phyloP scores from a whole-genome alignment of 2,113 vertebrate species.

The Tursiops truncatus region DNA sequence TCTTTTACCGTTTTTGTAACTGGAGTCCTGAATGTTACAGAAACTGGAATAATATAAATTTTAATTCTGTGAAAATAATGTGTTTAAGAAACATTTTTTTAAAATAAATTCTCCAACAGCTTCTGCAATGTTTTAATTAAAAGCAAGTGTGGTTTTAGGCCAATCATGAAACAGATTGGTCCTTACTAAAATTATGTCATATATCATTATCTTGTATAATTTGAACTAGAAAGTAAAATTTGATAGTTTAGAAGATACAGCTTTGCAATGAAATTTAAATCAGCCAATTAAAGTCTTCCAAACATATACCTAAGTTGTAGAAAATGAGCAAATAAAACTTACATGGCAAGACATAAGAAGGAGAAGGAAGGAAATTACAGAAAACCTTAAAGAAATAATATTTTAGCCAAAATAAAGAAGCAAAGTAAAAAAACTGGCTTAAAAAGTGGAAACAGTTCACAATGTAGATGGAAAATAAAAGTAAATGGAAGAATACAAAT shows the following conservation, averaged over 20 bases:
- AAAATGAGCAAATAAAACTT: slow-evolving; percentile 40
- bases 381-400: background rate
- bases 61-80: background rate
- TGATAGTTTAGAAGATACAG: slow-evolving; percentile 29
- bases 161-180: background rate
- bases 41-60: background rate
- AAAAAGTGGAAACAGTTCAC: slow-evolving; percentile 15
- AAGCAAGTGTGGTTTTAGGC: slow-evolving; percentile 20
- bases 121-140: slow-evolving; percentile 54
- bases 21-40: background rate
- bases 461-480: background rate
- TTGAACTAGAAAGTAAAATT: slow-evolving; percentile 42
- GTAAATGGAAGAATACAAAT: background rate
- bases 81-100: background rate
- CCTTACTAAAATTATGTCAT: slow-evolving; percentile 30
- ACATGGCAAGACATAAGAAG: slow-evolving; percentile 4
- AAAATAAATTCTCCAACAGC: background rate
- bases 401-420: slow-evolving; percentile 55
- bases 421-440: slow-evolving; percentile 30
- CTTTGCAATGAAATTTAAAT: slow-evolving; percentile 60
- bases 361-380: background rate
- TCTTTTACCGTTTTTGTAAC: background rate
- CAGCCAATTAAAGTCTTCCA: slow-evolving; percentile 43
- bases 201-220: background rate
- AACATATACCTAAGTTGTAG: slow-evolving; percentile 20